phyloP scores from a whole-genome alignment of 2,888 invertebrate genomes.

The Baronia brevicornis region DNA sequence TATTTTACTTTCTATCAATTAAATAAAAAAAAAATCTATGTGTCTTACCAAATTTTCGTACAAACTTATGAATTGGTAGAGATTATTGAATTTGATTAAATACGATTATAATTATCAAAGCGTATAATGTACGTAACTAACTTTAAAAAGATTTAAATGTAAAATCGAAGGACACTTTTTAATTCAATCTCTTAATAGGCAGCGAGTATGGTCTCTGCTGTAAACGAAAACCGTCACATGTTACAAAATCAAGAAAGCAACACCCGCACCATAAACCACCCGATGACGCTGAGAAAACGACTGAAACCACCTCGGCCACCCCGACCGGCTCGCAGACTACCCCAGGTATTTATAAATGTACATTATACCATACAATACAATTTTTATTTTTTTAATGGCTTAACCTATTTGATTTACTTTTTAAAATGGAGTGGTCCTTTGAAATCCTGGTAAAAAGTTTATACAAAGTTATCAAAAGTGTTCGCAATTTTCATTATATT shows the following conservation, averaged over 20 bases:
- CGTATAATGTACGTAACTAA: conserved; percentile 3
- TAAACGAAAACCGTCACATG: conserved; percentile 65
- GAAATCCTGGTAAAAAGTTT: too few species aligned
- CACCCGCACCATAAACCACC: conserved; percentile 63
- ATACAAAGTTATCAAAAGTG: too few species aligned
- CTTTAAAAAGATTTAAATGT: conserved; percentile 4
- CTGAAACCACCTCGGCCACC: conserved; percentile 54
- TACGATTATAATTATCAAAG: conserved; percentile 8
- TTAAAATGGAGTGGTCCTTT: too few species aligned
- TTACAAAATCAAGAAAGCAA: conserved; percentile 60
- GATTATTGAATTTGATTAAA: too few species aligned
- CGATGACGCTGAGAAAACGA: conserved; percentile 62
- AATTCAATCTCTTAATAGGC: conserved; percentile 39
- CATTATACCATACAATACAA: conserved; percentile 6
- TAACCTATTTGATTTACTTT: background rate
- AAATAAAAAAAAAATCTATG: too few species aligned
- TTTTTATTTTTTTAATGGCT: background rate
- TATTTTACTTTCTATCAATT: too few species aligned
- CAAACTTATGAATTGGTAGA: too few species aligned
- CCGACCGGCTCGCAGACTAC: conserved; percentile 59
- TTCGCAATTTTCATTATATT: too few species aligned
- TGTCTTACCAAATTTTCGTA: too few species aligned
- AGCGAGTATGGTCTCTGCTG: conserved; percentile 76
- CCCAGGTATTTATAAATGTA: conserved; percentile 65
- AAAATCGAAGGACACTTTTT: background rate